Percentiles rank a stretch among this genome's conserved stretches.
These are phyloP conservation scores for Apamea crenata DNA, from an alignment of 2,888 invertebrate genomes.

Conservation along the genomic window DNA sequence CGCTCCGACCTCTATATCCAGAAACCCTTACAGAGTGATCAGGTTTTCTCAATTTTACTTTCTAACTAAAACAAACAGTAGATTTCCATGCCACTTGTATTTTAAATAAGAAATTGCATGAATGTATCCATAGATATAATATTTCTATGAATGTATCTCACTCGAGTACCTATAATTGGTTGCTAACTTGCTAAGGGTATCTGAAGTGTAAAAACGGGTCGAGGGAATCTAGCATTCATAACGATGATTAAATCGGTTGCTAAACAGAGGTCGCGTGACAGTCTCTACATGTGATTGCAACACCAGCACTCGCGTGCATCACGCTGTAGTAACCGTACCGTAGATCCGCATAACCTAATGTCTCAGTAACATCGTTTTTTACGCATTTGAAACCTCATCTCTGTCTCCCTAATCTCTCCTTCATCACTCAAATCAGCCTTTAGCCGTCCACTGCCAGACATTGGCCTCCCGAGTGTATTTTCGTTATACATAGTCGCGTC, in stretches of 20 bases:
- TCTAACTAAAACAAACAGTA: neutral
- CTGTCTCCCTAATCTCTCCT: neutral
- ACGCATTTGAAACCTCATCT: constrained; percentile 15
- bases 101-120: neutral
- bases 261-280: constrained; percentile 78
- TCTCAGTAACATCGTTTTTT: constrained; percentile 70
- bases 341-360: constrained; percentile 79
- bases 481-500: too few relatives aligned
- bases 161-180: neutral
- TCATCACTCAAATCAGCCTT: neutral
- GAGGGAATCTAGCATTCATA: constrained; percentile 59
- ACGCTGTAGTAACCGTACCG: constrained; percentile 78
- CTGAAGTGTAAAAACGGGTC: constrained; percentile 50
- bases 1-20: constrained; percentile 1
- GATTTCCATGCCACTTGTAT: neutral
- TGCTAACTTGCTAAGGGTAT: constrained; percentile 9
- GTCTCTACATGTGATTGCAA: constrained; percentile 77
- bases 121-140: neutral
- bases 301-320: constrained; percentile 81
- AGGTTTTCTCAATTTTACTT: neutral
- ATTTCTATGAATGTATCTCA: neutral
- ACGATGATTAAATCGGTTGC: constrained; percentile 70
- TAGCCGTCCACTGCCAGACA: neutral
- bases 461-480: neutral
- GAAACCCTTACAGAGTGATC: neutral